Evolutionary conservation across 1,140 invertebrate genomes (phyloP), one percentile per base, ranked within the genome.

Genomic region (Sitobion miscanthi): DNA sequence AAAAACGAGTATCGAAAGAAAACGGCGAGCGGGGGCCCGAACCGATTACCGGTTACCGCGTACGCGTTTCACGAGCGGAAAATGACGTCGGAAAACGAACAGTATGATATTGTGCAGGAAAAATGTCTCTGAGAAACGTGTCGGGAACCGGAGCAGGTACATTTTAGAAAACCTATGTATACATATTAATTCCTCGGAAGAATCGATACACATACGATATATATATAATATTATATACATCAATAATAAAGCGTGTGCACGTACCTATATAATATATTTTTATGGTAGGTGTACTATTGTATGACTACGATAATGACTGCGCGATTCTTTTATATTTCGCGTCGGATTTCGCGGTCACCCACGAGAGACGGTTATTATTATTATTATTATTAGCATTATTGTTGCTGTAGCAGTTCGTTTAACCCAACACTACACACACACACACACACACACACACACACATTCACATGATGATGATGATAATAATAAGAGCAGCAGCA

Each of bases 371-470:
- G 57, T 83, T 35, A 52, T 49, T 21, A 52, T 91, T 91, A 77
- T 62, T 91, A 77, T 90, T 42, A 42, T 89, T 89, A 89, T 91
- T 77, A 52, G 82, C n/a, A 92, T 92, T 83, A 83, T 82, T 92
- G n/a, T 93, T 85, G 49, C 86, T 83, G n/a, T 14, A n/a, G 91
- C 91, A 86, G 90, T 91, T 91, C 90, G 90, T 91, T 83, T 91
- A 91, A 91, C 90, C 77, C 90, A 83, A 82, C n/a, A 25, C n/a
- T 23, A 35, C 42, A 25, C 35, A 88, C 17, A 38, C 42, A 38
- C 11, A 30, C n/a, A 57, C 8, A 42, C 23, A 25, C 42, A 57
- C 20, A 42, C 23, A 42, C 42, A 38, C 23, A 42, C 35, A 54
- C 35, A 89, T 17, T 11, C 23, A 42, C 23, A 49, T 23, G 9